Evolutionary conservation across 2,888 invertebrate species (phyloP), one percentile per base, ranked within the genome.

Genomic region (Cheilosia grossa): DNA sequence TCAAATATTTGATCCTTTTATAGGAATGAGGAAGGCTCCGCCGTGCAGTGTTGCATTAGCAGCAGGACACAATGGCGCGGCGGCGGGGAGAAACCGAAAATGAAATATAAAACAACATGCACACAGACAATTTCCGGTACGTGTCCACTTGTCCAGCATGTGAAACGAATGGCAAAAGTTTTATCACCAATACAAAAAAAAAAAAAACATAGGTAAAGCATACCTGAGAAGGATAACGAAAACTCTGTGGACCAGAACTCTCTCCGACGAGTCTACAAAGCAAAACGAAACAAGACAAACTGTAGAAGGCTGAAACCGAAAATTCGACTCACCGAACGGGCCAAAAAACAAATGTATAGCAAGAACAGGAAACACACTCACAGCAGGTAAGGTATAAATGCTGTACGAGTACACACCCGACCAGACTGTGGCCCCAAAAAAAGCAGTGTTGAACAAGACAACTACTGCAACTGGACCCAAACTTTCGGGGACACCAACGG

Each of bases 91-190:
- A 21, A 44, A 64, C 56, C 37, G 24, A 73, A 51, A 53, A 44
- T 40, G 17, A 78, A 24, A 79, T 51, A 83, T 69, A 53, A 70
- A 80, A 80, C 74, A 83, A 83, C 83, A 80, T 83, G 83, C 79
- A 80, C 80, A 83, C 64, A 74, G 80, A 83, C 83, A 80, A 83
- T 83, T 80, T 83, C 83, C 83, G 80, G 80, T 74, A 80, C 74
- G 83, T 83, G 83, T 80, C 74, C 83, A 75, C 83, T 83, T 83
- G 83, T 74, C 80, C 80, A 83, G 74, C 80, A 80, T 74, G 80
- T 80, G 83, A 70, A 83, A 83, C 80, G 83, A 83, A 83, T 83
- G 74, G 83, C 80, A 75, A 83, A 83, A 83, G 80, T 83, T 83
- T 83, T 83, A 83, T 83, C 83, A 70, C 47, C 83, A 83, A 80